phyloP scores from a whole-genome alignment of 2,113 vertebrate species.

The Siphamia tubifer region DNA sequence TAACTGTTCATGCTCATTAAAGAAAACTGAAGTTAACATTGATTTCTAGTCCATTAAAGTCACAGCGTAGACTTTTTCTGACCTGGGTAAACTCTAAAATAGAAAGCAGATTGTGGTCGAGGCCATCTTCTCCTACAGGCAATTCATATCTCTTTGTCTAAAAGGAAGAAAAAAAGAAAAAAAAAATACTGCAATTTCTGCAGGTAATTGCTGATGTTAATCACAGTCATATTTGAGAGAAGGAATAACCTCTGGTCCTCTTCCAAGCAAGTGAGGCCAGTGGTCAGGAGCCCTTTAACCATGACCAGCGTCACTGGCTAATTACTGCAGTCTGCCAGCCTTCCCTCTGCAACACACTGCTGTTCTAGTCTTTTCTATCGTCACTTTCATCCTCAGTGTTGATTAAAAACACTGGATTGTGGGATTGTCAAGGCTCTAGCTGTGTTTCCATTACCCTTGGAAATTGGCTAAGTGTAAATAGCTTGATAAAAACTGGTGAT shows the following conservation, averaged over 20 bases:
- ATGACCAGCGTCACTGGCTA: conserved; percentile 50
- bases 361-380: conserved; percentile 37
- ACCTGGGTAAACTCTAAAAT: background rate
- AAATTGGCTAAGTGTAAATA: no score
- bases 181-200: conserved; percentile 9
- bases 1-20: no score
- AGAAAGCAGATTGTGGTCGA: background rate
- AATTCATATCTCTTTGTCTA: background rate
- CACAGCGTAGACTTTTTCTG: background rate
- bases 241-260: conserved; percentile 33
- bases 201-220: conserved; percentile 71
- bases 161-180: background rate
- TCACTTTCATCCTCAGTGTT: no score
- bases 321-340: conserved; percentile 74
- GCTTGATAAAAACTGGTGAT: no score
- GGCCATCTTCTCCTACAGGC: background rate
- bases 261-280: conserved; percentile 37
- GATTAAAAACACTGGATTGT: no score
- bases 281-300: conserved; percentile 60
- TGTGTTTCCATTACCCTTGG: no score
- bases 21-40: no score
- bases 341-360: no score
- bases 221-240: conserved; percentile 52
- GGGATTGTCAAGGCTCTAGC: no score
- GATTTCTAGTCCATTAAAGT: no score